Conservation (phyloP, 2,113 vertebrate genomes). For the Dissostichus mawsoni region DNA sequence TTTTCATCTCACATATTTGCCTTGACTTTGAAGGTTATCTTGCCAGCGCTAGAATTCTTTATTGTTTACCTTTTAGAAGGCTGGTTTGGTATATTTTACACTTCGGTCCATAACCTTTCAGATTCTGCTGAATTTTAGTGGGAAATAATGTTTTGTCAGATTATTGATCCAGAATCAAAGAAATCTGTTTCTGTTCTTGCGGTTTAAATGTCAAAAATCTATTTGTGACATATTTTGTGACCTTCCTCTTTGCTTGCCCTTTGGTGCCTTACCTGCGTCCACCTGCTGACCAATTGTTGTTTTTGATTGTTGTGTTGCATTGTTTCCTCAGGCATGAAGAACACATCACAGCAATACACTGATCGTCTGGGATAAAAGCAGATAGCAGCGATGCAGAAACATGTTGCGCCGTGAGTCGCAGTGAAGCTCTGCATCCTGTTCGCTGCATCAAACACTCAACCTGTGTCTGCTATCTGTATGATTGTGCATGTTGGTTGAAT, state of each 20-base stretch:
- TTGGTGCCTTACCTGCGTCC: not conserved
- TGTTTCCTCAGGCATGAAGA: constrained; percentile 13
- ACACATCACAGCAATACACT: not conserved
- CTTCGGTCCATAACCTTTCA: not conserved
- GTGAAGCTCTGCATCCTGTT: constrained; percentile 16
- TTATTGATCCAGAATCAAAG: not conserved
- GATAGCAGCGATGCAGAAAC: constrained; percentile 37
- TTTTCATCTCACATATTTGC: not conserved
- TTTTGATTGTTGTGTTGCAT: not conserved
- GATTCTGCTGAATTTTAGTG: not conserved
- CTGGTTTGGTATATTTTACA: not conserved
- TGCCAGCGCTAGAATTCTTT: not conserved
- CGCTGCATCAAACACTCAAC: constrained; percentile 2
- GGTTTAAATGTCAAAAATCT: not conserved
- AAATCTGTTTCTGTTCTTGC: not conserved
- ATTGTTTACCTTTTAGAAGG: not conserved
- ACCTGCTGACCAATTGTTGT: not conserved
- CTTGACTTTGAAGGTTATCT: not conserved
- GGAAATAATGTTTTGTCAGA: not conserved
- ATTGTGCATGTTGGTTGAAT: constrained; percentile 2
- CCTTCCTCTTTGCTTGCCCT: not conserved
- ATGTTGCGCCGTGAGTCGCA: not conserved
- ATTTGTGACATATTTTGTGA: not conserved
- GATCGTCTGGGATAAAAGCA: not conserved
- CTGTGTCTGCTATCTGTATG: not conserved